Conservation (phyloP, 2,797 vertebrate genomes). For the Crocodylus rhombifer region DNA sequence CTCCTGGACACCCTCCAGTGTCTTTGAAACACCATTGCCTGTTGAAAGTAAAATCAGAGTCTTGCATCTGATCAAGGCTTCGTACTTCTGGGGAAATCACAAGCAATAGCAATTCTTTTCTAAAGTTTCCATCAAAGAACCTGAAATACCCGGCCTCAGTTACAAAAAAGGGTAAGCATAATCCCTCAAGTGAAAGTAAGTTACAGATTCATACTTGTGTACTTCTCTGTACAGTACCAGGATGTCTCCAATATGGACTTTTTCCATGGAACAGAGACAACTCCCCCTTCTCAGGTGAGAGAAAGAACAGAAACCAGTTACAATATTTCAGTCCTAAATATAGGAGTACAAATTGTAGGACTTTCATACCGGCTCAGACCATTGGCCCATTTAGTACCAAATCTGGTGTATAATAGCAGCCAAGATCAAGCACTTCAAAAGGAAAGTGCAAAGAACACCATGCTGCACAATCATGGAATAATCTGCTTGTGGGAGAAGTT, state of each 20-base stretch:
- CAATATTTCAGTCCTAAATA: background rate
- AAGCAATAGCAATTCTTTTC: background rate
- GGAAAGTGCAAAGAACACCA: background rate
- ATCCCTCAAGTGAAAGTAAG: background rate
- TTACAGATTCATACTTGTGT: background rate
- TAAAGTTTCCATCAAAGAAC: background rate
- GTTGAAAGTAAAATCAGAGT: background rate
- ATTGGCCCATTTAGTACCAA: background rate
- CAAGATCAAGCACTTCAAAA: slow-evolving; percentile 35
- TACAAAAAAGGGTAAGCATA: background rate
- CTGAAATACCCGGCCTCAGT: background rate
- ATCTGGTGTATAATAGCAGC: slow-evolving; percentile 10
- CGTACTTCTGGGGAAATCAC: background rate
- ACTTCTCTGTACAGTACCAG: background rate
- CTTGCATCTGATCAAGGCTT: background rate
- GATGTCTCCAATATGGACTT: background rate
- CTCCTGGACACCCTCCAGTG: background rate
- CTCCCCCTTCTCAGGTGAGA: background rate
- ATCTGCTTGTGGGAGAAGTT: background rate
- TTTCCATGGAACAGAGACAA: background rate
- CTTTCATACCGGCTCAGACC: background rate
- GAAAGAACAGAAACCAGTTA: background rate
- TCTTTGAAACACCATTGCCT: background rate
- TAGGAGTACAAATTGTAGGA: background rate
- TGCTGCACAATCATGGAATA: background rate